Base-by-base conservation (phyloP, 2,888 invertebrate genomes). In the Drosophila hamatofila region DNA sequence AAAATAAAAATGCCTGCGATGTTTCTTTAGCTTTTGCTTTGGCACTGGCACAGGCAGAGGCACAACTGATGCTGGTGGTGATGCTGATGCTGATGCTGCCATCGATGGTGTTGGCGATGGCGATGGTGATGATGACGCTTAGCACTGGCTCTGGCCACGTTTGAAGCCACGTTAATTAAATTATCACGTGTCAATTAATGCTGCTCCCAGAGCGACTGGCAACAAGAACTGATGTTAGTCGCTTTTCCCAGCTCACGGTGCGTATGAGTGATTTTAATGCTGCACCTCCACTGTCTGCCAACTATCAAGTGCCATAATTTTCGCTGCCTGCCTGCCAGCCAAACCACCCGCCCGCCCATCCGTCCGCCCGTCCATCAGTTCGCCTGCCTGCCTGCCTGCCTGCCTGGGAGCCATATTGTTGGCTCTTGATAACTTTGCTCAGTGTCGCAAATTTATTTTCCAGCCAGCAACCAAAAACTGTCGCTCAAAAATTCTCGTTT, bases 181-280 rank as follows among this genome's bases (percentile, higher is more conserved):
- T 84, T 89, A 84, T 89, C 84, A 84, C 84, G 84, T 84, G 84
- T 84, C 84, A 84, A 84, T 84, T 84, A 89, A 87, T 87, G 73
- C 69, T 64, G 66, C 70, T 73, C 78, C 81, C 72, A 63, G 70
- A 66, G 78, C 78, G 63, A 69, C 78, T 62, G 62, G 39, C 60
- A 69, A 58, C 70, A 66, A 61, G 68, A 75, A 67, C 25, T 61
- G 59, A 48, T 56, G 68, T 51, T 68, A 55, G 52, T 58, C 55
- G 54, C 64, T 58, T 58, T 70, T 57, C 51, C 27, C 41, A 63
- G 61, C 51, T 55, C 59, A 64, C 68, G 46, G 57, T 82, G 80
- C 80, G 76, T 82, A 80, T 80, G 80, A 80, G 76, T 82, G 73
- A 82, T 79, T 79, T 79, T 79, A 68, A 73, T 78, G 77, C 68